A percentile compares a stretch with the other conserved stretches of the same genome.
Conservation (phyloP, 2,797 vertebrate species). For the Spea hammondii region DNA sequence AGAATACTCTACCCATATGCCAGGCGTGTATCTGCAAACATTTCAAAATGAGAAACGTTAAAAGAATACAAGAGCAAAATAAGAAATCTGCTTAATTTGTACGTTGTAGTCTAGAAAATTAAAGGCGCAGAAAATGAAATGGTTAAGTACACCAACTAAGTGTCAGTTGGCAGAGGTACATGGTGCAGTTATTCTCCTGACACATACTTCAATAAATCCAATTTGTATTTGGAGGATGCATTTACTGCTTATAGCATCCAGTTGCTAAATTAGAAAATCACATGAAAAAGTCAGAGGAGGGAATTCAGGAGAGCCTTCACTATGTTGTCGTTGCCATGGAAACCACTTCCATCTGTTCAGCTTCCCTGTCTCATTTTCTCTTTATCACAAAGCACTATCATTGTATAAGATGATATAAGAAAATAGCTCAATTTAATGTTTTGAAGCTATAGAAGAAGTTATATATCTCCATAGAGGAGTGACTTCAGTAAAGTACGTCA, state of each 20-base stretch:
- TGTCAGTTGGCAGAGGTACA: slow-evolving; percentile 13
- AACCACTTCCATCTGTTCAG: slow-evolving; percentile 51
- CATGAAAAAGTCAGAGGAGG: slow-evolving; percentile 46
- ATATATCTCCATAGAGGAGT: background rate
- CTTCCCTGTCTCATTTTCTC: slow-evolving; percentile 39
- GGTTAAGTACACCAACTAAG: slow-evolving; percentile 11
- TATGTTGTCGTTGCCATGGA: slow-evolving; percentile 57
- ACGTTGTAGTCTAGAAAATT: background rate
- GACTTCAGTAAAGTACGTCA: background rate
- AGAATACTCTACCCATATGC: too few relatives aligned
- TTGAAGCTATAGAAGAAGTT: slow-evolving; percentile 6
- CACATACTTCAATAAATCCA: slow-evolving; percentile 30
- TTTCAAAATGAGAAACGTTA: background rate
- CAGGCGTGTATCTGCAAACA: too few relatives aligned
- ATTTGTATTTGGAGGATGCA: slow-evolving; percentile 40
- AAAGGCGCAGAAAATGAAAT: slow-evolving; percentile 10
- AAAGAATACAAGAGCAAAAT: background rate
- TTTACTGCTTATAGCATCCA: slow-evolving; percentile 47
- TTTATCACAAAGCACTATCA: slow-evolving; percentile 48
- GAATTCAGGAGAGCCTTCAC: slow-evolving; percentile 26
- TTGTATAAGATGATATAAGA: slow-evolving; percentile 48
- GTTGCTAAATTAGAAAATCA: slow-evolving; percentile 49
- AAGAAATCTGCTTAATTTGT: background rate
- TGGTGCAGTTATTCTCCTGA: slow-evolving; percentile 29
- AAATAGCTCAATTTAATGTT: slow-evolving; percentile 19